Evolutionary conservation across 2,888 invertebrate genomes (phyloP).

Genomic region (Macrosiphum euphorbiae): DNA sequence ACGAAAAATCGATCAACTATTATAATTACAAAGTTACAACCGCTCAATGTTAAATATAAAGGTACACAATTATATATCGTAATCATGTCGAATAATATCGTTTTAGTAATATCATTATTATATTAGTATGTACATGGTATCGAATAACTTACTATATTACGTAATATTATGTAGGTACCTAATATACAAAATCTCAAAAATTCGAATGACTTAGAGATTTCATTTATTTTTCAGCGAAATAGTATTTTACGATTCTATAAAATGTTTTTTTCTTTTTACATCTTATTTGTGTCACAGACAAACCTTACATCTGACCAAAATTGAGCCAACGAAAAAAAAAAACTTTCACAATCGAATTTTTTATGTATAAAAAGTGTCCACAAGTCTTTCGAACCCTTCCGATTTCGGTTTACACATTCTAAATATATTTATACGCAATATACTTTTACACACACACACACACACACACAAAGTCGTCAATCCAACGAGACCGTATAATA

Average conservation of each 20-base stretch:
- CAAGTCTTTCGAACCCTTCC: background rate
- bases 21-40: background rate
- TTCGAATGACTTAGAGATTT: background rate
- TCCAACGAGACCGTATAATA: background rate
- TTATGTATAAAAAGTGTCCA: constrained; percentile 16
- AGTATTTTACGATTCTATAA: background rate
- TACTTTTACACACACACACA: background rate
- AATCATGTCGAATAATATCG: background rate
- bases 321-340: background rate
- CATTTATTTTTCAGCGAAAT: background rate
- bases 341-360: constrained; percentile 33
- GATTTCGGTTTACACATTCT: background rate
- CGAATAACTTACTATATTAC: background rate
- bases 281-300: constrained; percentile 17
- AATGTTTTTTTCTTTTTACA: background rate
- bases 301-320: background rate
- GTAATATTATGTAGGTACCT: background rate
- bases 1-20: background rate
- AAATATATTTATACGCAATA: constrained; percentile 2
- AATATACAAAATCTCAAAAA: background rate
- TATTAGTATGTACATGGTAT: background rate
- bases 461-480: background rate
- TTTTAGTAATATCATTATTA: background rate
- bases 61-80: background rate
- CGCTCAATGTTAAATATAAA: background rate